Base-by-base conservation (phyloP, 2,797 vertebrate genomes). In the Crocidura indochinensis region DNA sequence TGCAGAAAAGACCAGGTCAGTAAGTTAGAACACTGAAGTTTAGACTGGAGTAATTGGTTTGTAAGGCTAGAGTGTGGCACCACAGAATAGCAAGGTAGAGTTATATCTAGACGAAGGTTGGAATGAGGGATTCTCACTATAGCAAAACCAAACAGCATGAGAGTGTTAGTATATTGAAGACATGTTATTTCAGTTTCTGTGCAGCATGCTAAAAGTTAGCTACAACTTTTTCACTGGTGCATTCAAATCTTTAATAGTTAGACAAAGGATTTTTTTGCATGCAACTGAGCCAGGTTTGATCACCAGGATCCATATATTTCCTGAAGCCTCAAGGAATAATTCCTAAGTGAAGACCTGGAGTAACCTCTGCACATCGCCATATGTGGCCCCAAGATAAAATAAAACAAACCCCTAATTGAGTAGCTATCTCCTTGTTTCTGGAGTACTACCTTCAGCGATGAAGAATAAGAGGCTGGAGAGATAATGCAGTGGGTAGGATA, bases 151-250 rank as follows among this genome's bases (percentile, higher is more conserved):
- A 98, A 95, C 94, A 96, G 97, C 97, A 82, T 96, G 81, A 95
- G 97, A 96, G 95, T 95, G 91, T 97, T 97, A 97, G 96, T 97
- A 97, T 96, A 98, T 96, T 94, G 97, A 91, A 97, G 94, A 97
- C 96, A 90, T 94, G 96, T 95, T 0, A 95, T 95, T 96, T 94
- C 97, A 75, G 96, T 95, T 98, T 97, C 95, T 98, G 97, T 95
- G 97, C 97, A 97, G 98, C 98, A 98, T 98, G 98, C 98, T 97
- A 38, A 97, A 97, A 97, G 97, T 94, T 87, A 97, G 96, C 97
- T 96, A 97, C 84, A 96, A 96, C 93, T 90, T 97, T 95, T 97
- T 98, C 97, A 98, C 96, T 96, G 97, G 97, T 97, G 97, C 95
- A 91, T 94, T 97, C 75, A 94, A 95, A 97, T 93, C 96, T 96